These are phyloP conservation scores for Aphodius sticticus DNA, from an alignment of 2,888 invertebrate species.

Conservation along the genomic window DNA sequence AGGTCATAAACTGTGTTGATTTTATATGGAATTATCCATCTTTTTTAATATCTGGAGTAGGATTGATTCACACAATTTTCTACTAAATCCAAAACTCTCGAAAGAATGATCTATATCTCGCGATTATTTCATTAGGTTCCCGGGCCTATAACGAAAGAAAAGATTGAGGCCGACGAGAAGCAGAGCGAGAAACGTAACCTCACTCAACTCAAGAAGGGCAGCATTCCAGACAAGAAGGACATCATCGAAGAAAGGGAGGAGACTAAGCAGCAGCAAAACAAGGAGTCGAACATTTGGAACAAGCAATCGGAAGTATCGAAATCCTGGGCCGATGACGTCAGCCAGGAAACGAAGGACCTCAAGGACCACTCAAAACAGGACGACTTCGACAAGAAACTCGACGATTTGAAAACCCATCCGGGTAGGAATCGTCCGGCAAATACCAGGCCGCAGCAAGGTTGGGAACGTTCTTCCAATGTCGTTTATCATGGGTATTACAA, in stretches of 20 bases:
- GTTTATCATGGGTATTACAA: constrained; percentile 47
- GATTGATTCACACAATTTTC: too few species aligned
- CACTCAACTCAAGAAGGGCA: constrained; percentile 63
- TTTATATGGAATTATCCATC: too few species aligned
- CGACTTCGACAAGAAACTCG: constrained; percentile 58
- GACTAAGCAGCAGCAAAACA: constrained; percentile 49
- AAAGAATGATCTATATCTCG: background rate
- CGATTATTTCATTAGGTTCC: constrained; percentile 55
- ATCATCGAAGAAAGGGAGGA: constrained; percentile 41
- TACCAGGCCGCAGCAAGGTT: constrained; percentile 53
- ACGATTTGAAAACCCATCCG: constrained; percentile 29
- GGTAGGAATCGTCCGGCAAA: constrained; percentile 47
- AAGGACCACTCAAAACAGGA: constrained; percentile 57
- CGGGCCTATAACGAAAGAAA: constrained; percentile 68
- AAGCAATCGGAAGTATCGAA: constrained; percentile 26
- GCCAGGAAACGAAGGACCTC: constrained; percentile 47
- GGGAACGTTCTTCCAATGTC: constrained; percentile 54
- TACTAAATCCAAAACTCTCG: too few species aligned
- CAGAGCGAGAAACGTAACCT: constrained; percentile 62
- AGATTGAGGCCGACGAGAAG: constrained; percentile 66
- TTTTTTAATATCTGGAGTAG: too few species aligned
- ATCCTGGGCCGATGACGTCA: constrained; percentile 61
- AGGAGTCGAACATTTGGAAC: constrained; percentile 45
- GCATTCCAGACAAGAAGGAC: constrained; percentile 49
- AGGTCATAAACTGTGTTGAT: too few species aligned